These are phyloP conservation scores for Pangasianodon hypophthalmus DNA, from an alignment of 2,113 vertebrate genomes.

Conservation along the genomic window DNA sequence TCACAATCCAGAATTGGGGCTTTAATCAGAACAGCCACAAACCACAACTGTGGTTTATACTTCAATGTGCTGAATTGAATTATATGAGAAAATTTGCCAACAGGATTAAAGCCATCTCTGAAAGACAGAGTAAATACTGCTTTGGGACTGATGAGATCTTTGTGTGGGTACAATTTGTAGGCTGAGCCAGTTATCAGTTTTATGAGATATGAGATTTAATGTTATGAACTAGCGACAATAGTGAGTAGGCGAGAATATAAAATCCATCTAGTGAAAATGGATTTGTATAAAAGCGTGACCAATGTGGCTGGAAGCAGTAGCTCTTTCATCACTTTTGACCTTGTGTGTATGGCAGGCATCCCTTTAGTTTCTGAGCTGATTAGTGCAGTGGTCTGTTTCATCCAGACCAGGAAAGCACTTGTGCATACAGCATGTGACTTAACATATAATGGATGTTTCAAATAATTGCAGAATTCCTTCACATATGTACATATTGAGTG, in stretches of 20 bases:
- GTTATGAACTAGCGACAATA: background rate
- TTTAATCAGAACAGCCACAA: conserved; percentile 10
- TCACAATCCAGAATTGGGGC: background rate
- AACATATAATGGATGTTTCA: background rate
- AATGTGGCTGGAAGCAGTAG: background rate
- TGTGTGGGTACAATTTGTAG: background rate
- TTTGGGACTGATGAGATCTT: background rate
- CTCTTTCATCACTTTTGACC: conserved; percentile 16
- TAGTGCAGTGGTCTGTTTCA: conserved; percentile 35
- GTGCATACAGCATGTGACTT: conserved; percentile 3
- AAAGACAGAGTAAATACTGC: conserved; percentile 3
- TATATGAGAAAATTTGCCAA: background rate
- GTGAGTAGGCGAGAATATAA: background rate
- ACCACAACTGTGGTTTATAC: conserved; percentile 14
- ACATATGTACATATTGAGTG: background rate
- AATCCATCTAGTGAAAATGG: background rate
- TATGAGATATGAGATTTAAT: background rate
- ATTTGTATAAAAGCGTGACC: background rate
- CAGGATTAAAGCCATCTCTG: background rate
- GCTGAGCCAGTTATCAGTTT: background rate
- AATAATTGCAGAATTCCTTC: background rate
- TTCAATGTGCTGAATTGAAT: background rate
- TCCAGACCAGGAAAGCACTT: conserved; percentile 23
- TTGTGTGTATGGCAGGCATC: background rate
- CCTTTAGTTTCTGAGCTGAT: conserved; percentile 34